phyloP scores from a whole-genome alignment of 2,113 vertebrate species.

The Epinephelus fuscoguttatus region DNA sequence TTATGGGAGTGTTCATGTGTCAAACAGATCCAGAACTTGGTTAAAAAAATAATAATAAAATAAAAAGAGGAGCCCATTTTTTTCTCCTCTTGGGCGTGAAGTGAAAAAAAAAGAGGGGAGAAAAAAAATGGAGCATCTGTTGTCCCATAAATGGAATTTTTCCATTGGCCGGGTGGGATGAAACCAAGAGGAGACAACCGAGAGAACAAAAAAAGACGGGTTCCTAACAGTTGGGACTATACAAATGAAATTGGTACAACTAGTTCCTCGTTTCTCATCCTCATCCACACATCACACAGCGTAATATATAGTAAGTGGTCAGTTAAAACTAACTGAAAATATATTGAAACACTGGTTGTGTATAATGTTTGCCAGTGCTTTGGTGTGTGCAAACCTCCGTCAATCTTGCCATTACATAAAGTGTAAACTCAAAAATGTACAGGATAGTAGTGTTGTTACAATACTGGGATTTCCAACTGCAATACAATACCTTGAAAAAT shows the following conservation, averaged over 20 bases:
- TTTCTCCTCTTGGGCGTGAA: conserved; percentile 49
- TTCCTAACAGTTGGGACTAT: conserved; percentile 8
- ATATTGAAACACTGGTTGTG: background rate
- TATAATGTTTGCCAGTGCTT: too few relatives aligned
- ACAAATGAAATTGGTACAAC: conserved; percentile 23
- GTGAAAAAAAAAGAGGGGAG: conserved; percentile 46
- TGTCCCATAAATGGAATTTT: conserved; percentile 63
- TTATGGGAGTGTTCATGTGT: conserved; percentile 76
- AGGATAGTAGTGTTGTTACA: too few relatives aligned
- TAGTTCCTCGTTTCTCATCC: conserved; percentile 22
- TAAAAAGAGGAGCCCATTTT: conserved; percentile 44
- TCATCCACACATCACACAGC: background rate
- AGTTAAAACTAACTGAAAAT: background rate
- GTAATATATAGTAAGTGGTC: conserved; percentile 5
- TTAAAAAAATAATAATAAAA: conserved; percentile 49
- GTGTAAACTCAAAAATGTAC: too few relatives aligned
- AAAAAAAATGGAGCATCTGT: conserved; percentile 55
- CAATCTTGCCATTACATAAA: too few relatives aligned
- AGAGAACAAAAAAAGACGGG: conserved; percentile 1
- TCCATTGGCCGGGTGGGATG: conserved; percentile 38
- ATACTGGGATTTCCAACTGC: too few relatives aligned
- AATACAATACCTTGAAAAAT: too few relatives aligned
- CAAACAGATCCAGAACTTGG: conserved; percentile 75
- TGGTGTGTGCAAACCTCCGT: too few relatives aligned
- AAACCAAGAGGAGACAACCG: conserved; percentile 40